phyloP scores from a whole-genome alignment of 2,888 invertebrate genomes.

The Netelia melanura region DNA sequence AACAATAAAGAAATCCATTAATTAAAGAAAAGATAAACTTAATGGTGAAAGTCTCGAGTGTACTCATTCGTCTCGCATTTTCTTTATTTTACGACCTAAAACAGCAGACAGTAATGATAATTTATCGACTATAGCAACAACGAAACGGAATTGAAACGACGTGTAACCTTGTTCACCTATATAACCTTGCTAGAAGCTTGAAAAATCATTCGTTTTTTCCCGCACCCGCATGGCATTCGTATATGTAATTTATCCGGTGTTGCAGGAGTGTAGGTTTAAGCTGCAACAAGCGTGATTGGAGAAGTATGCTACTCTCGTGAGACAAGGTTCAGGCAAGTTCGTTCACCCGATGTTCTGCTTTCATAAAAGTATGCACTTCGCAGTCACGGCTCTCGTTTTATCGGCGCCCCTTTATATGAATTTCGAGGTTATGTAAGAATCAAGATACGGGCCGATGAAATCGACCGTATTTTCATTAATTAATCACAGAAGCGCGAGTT shows the following conservation, averaged over 20 bases:
- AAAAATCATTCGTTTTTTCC: slow-evolving; percentile 18
- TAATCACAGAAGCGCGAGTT: background rate
- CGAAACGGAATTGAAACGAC: background rate
- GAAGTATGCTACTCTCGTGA: slow-evolving; percentile 24
- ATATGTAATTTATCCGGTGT: slow-evolving; percentile 32
- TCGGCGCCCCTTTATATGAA: background rate
- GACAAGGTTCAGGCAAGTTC: slow-evolving; percentile 68
- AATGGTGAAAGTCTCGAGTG: background rate
- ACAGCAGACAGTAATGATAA: background rate
- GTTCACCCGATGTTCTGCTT: slow-evolving; percentile 68
- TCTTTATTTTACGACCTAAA: background rate
- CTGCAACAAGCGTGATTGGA: slow-evolving; percentile 6
- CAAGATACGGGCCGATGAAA: background rate
- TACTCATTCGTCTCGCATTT: background rate
- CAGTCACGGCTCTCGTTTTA: slow-evolving; percentile 27
- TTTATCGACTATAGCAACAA: background rate
- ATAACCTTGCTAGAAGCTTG: background rate
- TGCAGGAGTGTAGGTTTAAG: background rate
- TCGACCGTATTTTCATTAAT: background rate
- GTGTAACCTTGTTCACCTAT: background rate
- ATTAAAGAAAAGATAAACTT: background rate
- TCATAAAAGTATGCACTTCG: slow-evolving; percentile 57
- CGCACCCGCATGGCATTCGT: slow-evolving; percentile 45
- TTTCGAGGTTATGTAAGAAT: background rate
- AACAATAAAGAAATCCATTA: slow-evolving; percentile 44